A percentile compares a stretch with the other conserved stretches of the same genome.
These are phyloP conservation scores for Cardinalis cardinalis DNA, from an alignment of 2,113 vertebrate genomes.

Conservation along the genomic window DNA sequence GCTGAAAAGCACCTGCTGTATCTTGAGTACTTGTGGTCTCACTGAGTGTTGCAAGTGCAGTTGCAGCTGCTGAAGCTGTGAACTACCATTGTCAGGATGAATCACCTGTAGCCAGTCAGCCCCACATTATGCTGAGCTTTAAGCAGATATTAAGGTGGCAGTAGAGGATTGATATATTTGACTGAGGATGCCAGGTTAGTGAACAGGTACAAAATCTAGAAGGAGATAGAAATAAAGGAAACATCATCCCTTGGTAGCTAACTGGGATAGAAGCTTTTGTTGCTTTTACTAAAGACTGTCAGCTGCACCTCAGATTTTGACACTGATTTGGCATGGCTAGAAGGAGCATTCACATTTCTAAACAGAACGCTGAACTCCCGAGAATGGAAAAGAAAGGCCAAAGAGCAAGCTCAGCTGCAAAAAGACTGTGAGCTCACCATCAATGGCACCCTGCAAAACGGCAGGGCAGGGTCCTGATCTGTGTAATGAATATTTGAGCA, in stretches of 20 bases:
- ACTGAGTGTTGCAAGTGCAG: neutral
- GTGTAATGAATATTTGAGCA: neutral
- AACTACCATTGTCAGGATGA: neutral
- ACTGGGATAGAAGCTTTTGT: neutral
- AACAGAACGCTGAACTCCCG: neutral
- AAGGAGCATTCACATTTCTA: neutral
- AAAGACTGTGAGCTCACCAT: neutral
- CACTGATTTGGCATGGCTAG: neutral
- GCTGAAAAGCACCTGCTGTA: neutral
- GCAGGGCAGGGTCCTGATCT: neutral
- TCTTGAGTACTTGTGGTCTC: neutral
- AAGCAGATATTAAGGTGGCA: neutral
- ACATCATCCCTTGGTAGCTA: neutral
- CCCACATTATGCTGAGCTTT: neutral
- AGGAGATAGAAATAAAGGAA: neutral
- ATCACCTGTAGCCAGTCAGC: neutral
- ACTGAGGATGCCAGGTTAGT: neutral
- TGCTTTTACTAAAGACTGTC: neutral
- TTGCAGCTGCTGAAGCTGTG: neutral
- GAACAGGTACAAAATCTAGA: neutral
- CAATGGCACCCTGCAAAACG: rapidly evolving
- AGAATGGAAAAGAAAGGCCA: neutral
- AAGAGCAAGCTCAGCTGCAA: neutral
- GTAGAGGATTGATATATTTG: neutral
- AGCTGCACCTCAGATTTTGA: neutral